Conservation (phyloP, 2,797 vertebrate genomes). For the Tragopan temminckii region DNA sequence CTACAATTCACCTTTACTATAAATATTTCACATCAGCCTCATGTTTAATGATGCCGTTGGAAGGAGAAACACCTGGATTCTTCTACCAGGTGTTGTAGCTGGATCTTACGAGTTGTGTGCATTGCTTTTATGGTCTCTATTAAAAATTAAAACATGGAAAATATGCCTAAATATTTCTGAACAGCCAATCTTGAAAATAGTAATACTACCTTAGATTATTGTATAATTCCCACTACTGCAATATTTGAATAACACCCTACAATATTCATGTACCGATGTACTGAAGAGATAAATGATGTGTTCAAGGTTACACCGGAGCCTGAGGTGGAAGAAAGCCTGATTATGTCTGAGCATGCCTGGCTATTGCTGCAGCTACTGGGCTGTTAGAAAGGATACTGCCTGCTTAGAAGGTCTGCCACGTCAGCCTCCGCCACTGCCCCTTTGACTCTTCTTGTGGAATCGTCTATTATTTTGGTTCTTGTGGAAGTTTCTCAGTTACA, state of each 20-base stretch:
- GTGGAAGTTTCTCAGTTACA: neutral
- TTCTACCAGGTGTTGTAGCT: constrained; percentile 61
- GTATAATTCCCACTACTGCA: constrained; percentile 47
- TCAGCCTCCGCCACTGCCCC: neutral
- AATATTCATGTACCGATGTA: constrained; percentile 56
- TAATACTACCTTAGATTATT: constrained; percentile 58
- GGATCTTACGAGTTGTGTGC: constrained; percentile 56
- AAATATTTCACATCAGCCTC: constrained; percentile 74
- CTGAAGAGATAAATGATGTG: constrained; percentile 41
- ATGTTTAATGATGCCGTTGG: constrained; percentile 69
- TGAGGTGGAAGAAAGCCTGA: constrained; percentile 6
- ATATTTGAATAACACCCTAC: constrained; percentile 51
- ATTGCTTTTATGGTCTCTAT: constrained; percentile 54
- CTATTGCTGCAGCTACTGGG: neutral
- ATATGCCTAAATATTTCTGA: constrained; percentile 59
- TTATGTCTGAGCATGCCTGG: neutral
- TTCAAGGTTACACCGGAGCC: constrained; percentile 59
- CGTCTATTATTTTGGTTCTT: neutral
- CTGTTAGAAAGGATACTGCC: neutral
- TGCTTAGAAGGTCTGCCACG: neutral
- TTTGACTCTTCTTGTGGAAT: neutral
- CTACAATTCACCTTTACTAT: constrained; percentile 74
- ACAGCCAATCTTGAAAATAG: constrained; percentile 53
- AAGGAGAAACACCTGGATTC: constrained; percentile 70
- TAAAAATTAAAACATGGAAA: constrained; percentile 61